Conservation (phyloP, 2,113 vertebrate genomes). For the Bubo scandiacus region DNA sequence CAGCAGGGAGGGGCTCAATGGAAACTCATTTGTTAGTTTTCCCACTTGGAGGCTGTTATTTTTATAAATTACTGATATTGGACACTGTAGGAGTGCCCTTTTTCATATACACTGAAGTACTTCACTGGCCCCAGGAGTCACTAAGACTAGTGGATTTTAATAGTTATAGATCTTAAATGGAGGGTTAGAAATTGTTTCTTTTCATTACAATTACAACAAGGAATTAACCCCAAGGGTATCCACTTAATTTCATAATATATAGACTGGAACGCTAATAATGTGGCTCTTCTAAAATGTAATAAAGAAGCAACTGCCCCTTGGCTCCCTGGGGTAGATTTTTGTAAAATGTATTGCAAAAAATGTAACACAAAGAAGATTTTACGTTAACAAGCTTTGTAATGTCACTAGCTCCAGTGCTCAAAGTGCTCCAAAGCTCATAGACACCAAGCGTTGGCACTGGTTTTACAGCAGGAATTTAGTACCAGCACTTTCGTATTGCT, state of each 20-base stretch:
- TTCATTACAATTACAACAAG: constrained; percentile 85
- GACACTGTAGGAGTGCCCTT: constrained; percentile 76
- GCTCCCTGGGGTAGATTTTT: constrained; percentile 76
- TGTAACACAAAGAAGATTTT: constrained; percentile 67
- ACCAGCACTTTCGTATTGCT: background rate
- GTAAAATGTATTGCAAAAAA: constrained; percentile 69
- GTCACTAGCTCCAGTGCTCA: constrained; percentile 19
- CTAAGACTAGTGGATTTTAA: constrained; percentile 79
- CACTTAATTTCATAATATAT: constrained; percentile 87
- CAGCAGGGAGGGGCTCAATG: constrained; percentile 75
- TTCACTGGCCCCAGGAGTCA: constrained; percentile 77
- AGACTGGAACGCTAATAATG: constrained; percentile 81
- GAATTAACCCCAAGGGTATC: constrained; percentile 84
- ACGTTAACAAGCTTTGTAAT: constrained; percentile 68
- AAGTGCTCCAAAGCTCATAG: background rate
- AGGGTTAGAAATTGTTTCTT: constrained; percentile 82
- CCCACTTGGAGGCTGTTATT: constrained; percentile 74
- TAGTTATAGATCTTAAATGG: constrained; percentile 82
- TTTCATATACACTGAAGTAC: constrained; percentile 69
- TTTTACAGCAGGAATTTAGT: background rate
- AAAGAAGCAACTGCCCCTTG: constrained; percentile 81
- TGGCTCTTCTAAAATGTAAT: constrained; percentile 77
- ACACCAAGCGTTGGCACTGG: background rate
- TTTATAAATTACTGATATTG: constrained; percentile 79
- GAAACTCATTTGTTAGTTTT: constrained; percentile 76